These are phyloP conservation scores for Equus przewalskii DNA, from an alignment of 2,113 vertebrate species.

Conservation along the genomic window DNA sequence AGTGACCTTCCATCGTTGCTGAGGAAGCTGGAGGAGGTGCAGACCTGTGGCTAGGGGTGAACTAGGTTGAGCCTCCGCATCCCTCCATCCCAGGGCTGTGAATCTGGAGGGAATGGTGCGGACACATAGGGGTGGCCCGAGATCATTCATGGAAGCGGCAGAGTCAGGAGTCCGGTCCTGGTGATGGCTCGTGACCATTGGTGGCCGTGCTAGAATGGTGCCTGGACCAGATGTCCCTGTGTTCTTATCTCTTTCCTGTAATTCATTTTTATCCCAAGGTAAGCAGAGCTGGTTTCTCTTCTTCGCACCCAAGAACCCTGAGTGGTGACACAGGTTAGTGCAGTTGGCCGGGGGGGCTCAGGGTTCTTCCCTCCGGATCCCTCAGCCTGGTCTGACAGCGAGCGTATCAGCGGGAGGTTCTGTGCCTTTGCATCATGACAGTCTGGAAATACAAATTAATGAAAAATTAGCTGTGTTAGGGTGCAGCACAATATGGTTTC, in stretches of 20 bases:
- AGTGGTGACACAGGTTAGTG: not conserved
- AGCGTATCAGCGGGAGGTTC: not conserved
- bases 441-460: slow-evolving; percentile 36
- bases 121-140: not conserved
- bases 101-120: not conserved
- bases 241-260: not conserved
- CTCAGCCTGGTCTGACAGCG: too few relatives aligned
- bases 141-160: not conserved
- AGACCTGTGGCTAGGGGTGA: not conserved
- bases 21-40: not conserved
- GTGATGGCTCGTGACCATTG: not conserved
- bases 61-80: not conserved
- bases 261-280: not conserved
- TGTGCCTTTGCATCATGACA: not conserved
- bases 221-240: not conserved
- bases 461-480: not conserved
- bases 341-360: not conserved
- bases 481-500: not conserved
- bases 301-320: not conserved
- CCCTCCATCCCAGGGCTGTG: not conserved
- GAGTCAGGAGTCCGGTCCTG: not conserved
- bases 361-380: not conserved
- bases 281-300: not conserved
- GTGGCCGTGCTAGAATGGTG: not conserved
- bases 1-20: not conserved